phyloP scores from a whole-genome alignment of 1,140 invertebrate genomes.

The Caenorhabditis briggsae region DNA sequence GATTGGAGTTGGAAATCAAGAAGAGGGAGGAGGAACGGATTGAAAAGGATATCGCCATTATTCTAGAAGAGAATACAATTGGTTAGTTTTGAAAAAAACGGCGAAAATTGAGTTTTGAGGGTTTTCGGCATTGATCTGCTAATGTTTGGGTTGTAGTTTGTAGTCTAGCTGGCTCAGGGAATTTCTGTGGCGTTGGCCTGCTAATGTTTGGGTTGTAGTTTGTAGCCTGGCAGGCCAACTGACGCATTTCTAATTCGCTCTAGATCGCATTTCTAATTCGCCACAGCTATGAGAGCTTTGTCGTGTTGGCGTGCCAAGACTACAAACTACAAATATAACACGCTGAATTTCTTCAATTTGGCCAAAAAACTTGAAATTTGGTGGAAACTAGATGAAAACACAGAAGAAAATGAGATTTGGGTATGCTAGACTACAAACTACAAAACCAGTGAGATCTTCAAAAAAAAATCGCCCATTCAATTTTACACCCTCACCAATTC shows the following conservation, averaged over 20 bases:
- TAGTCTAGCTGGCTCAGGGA: neutral
- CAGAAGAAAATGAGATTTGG: neutral
- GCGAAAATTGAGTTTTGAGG: no score
- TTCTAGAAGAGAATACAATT: conserved; percentile 44
- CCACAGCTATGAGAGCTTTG: no score
- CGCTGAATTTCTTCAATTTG: no score
- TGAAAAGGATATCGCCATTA: conserved; percentile 50
- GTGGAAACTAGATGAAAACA: neutral
- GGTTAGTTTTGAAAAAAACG: neutral
- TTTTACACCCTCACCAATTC: no score
- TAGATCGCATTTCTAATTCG: no score
- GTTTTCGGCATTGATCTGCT: neutral
- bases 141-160: conserved; percentile 19
- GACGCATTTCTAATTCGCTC: no score
- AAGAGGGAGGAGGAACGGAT: conserved; percentile 55
- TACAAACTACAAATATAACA: conserved; percentile 16
- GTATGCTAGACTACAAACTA: conserved; percentile 25
- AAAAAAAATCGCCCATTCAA: no score
- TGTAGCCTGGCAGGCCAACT: no score
- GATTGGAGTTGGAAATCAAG: conserved; percentile 54
- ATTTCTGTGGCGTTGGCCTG: no score
- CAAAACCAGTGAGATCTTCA: neutral
- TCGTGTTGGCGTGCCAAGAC: neutral
- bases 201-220: no score
- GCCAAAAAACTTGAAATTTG: no score